phyloP scores from a whole-genome alignment of 1,140 invertebrate species.

The Drosophila arawakana region DNA sequence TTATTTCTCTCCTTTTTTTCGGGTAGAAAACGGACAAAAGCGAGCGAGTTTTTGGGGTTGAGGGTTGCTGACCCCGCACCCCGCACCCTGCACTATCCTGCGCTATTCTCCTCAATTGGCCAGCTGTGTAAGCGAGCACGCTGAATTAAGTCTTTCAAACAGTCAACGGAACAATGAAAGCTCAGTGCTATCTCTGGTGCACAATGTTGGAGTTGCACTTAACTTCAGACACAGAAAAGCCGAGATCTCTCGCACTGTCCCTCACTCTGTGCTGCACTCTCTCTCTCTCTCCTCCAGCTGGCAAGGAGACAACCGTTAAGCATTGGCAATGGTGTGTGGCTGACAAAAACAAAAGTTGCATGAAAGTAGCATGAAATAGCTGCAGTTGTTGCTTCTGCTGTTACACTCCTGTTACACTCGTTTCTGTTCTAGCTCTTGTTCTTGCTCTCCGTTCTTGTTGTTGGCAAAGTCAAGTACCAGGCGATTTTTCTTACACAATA shows the following conservation, averaged over 20 bases:
- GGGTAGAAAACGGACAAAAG: background rate
- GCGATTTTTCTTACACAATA: conserved; percentile 81
- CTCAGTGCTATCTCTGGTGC: conserved; percentile 67
- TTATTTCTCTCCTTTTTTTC: conserved; percentile 13
- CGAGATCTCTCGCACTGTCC: conserved; percentile 15
- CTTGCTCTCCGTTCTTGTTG: conserved; percentile 28
- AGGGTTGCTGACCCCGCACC: background rate
- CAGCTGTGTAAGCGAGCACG: conserved; percentile 37
- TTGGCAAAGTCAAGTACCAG: conserved; percentile 72
- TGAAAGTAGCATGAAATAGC: conserved; percentile 78
- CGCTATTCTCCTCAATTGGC: conserved; percentile 17
- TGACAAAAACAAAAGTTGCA: conserved; percentile 81
- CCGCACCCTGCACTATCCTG: background rate
- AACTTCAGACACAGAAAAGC: conserved; percentile 79
- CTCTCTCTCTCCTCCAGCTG: background rate
- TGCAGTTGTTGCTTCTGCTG: conserved; percentile 31
- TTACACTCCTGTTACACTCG: background rate
- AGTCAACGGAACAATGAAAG: conserved; percentile 78
- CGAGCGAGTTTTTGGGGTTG: conserved; percentile 5
- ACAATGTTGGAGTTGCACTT: conserved; percentile 82
- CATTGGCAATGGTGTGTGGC: conserved; percentile 33
- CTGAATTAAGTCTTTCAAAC: conserved; percentile 76
- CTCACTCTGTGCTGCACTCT: too few species aligned
- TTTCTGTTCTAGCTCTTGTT: conserved; percentile 25
- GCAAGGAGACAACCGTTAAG: conserved; percentile 52